phyloP scores from a whole-genome alignment of 2,113 vertebrate species.

The Serilophus lunatus region DNA sequence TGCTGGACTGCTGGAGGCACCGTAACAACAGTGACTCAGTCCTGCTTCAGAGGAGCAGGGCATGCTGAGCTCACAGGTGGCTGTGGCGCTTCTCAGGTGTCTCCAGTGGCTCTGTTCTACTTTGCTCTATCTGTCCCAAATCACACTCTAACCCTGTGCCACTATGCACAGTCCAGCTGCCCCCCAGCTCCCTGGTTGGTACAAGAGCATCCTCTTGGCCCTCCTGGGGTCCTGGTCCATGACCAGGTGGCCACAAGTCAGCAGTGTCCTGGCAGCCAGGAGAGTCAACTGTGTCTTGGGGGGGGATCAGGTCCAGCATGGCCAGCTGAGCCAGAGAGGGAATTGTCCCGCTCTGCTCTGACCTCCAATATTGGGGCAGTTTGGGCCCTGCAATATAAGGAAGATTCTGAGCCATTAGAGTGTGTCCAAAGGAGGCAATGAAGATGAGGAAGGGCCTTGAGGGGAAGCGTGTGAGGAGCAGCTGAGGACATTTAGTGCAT shows the following conservation, averaged over 20 bases:
- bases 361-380: neutral
- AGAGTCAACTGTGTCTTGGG: too few relatives aligned
- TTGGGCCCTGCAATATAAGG: neutral
- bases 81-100: neutral
- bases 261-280: too few relatives aligned
- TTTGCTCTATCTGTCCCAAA: neutral
- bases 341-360: too few relatives aligned
- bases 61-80: neutral
- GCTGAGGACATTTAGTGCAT: neutral
- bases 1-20: neutral
- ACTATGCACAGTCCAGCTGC: neutral
- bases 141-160: neutral
- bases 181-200: fast-evolving
- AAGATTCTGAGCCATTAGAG: neutral
- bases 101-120: fast-evolving
- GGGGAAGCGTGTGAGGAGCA: neutral
- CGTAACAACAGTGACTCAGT: neutral
- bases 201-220: neutral
- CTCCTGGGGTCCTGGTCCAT: neutral
- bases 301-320: too few relatives aligned
- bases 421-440: neutral
- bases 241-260: too few relatives aligned
- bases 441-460: neutral
- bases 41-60: neutral
- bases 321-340: too few relatives aligned